phyloP scores from a whole-genome alignment of 1,140 invertebrate species.

The Phocides pigmalion region DNA sequence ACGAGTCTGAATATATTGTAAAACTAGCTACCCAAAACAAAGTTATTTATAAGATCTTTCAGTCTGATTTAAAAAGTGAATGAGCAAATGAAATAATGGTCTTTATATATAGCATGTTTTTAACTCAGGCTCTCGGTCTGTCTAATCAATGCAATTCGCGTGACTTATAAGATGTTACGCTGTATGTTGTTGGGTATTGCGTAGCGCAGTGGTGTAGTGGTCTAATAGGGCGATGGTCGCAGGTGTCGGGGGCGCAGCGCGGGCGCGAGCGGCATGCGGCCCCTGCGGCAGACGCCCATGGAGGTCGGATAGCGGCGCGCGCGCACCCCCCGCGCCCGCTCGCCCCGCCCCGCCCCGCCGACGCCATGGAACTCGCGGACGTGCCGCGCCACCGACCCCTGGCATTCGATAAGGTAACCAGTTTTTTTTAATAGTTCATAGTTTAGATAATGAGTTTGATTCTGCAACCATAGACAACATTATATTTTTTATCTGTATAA shows the following conservation, averaged over 20 bases:
- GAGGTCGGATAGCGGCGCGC: conserved; percentile 87
- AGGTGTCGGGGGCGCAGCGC: conserved; percentile 81
- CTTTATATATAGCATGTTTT: too few relatives aligned
- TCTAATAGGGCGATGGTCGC: conserved; percentile 17
- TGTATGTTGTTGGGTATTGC: not conserved
- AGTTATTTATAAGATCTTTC: too few relatives aligned
- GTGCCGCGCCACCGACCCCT: conserved; percentile 86
- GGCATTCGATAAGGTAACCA: conserved; percentile 86
- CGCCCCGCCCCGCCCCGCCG: conserved; percentile 79
- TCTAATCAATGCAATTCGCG: conserved; percentile 12
- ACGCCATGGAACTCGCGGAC: conserved; percentile 85
- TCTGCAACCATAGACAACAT: not conserved
- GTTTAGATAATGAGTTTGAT: too few relatives aligned
- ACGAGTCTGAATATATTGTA: too few relatives aligned
- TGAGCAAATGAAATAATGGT: not conserved
- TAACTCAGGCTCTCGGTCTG: not conserved
- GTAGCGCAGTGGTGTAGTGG: not conserved
- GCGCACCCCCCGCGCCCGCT: conserved; percentile 85
- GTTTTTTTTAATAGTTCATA: not conserved
- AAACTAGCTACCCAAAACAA: too few relatives aligned
- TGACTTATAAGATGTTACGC: not conserved
- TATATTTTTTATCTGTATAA: not conserved
- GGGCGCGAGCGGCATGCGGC: conserved; percentile 85
- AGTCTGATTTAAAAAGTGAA: too few relatives aligned
- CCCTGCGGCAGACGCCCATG: conserved; percentile 87